Evolutionary conservation across 2,113 vertebrate species (phyloP), one percentile per base, ranked within the genome.

Genomic region (Lepus timidus): DNA sequence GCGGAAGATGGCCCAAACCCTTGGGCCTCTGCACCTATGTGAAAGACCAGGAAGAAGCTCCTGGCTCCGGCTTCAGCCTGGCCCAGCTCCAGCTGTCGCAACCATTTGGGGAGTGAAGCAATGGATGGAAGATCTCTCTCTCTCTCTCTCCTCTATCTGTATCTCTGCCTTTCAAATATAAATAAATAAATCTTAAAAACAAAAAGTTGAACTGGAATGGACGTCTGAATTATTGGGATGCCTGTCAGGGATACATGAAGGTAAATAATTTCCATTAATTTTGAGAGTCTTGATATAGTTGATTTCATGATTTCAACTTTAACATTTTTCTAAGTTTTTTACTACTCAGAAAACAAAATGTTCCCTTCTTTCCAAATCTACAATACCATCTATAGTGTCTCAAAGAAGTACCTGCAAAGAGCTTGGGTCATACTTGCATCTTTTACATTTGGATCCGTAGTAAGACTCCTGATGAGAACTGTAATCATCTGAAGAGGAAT

Each of bases 401-500:
- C 13, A 71, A 90, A 29, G 85, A 20, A 64, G 90, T 97, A 99
- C 99, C 99, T 99, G 99, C 99, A 99, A 62, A 99, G 98, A 29
- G 99, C 99, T 97, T 99, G 99, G 83, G 99, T 99, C 99, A 99
- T 99, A 95, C 98, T 99, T 90, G 99, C 99, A 64, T 99, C 99
- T 98, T 99, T 99, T 73, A 99, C 99, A 64, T 99, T 99, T 76
- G 99, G 99, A 98, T 99, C 99, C 10, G 99, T 99, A 88, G 99
- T 99, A 97, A 99, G 99, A 98, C 99, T 99, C 98, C 99, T 99
- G 98, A 99, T 99, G 90, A 99, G 99, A 94, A 99, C 99, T 36
- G 99, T 99, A 95, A 99, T 99, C 99, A 99, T 99, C 98, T 99
- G 99, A 58, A 99, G 97, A 20, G 99, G 99, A 97, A 99, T 99